Percentiles rank a stretch among this genome's conserved stretches.
Evolutionary conservation across 2,797 vertebrate genomes (phyloP).

Genomic region (Falco berigora): DNA sequence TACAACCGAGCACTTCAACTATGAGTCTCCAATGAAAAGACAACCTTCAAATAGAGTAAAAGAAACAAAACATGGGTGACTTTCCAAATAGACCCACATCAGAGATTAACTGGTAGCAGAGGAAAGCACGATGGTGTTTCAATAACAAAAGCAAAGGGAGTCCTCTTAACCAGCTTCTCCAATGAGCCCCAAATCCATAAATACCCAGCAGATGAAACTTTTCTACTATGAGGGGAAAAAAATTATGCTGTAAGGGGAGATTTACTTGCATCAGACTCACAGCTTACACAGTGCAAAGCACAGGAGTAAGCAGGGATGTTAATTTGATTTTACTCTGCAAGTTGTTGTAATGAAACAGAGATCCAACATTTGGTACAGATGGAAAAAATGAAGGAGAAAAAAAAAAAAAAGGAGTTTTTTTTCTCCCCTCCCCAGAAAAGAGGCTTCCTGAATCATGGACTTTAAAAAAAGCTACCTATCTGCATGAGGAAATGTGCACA

Average conservation of each 20-base stretch:
- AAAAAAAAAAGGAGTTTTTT: too few species aligned
- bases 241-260: not conserved
- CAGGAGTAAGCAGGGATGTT: not conserved
- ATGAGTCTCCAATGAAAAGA: slow-evolving; percentile 29
- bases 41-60: slow-evolving; percentile 26
- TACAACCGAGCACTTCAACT: slow-evolving; percentile 34
- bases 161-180: slow-evolving; percentile 8
- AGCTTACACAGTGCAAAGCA: slow-evolving; percentile 33
- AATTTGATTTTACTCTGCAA: not conserved
- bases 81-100: slow-evolving; percentile 35
- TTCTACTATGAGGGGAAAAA: not conserved
- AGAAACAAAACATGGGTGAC: slow-evolving; percentile 6
- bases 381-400: not conserved
- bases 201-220: not conserved
- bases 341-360: not conserved
- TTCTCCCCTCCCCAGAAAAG: not conserved
- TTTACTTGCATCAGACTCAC: not conserved
- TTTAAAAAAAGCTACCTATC: not conserved
- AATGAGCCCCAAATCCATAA: not conserved
- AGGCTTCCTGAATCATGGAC: not conserved
- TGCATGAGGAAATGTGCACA: not conserved
- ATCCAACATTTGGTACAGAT: not conserved
- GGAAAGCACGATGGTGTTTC: slow-evolving; percentile 17
- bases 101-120: slow-evolving; percentile 30
- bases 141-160: not conserved